Evolutionary conservation across 2,113 vertebrate species (phyloP).

Genomic region (Isichthys henryi): DNA sequence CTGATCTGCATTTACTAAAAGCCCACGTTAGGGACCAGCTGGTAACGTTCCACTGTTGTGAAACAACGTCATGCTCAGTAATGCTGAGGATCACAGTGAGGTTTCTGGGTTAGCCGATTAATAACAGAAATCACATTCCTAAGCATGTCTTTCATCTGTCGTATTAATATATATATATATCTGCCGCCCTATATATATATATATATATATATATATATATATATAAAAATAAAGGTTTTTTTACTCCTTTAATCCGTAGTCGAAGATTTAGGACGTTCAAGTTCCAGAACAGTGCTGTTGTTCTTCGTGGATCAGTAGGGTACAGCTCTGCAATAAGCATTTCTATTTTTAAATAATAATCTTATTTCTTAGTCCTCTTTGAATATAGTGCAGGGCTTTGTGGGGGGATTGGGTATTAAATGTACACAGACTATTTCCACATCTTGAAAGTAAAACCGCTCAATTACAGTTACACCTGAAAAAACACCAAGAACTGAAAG

Average conservation of each 20-base stretch:
- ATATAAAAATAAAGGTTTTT: conserved; percentile 2
- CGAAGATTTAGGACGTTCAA: conserved; percentile 15
- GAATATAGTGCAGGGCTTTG: neutral
- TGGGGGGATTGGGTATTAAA: neutral
- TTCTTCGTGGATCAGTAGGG: neutral
- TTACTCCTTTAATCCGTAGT: conserved; percentile 25
- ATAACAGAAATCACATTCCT: conserved; percentile 4
- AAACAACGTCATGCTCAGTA: neutral
- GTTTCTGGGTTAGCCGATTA: neutral
- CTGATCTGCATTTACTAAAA: neutral
- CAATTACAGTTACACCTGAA: neutral
- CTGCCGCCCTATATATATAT: no score
- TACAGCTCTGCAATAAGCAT: neutral
- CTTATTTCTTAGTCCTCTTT: neutral
- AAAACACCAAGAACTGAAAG: neutral
- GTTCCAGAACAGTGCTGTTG: conserved; percentile 24
- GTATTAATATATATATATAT: conserved; percentile 31
- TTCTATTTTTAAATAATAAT: neutral
- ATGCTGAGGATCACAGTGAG: conserved; percentile 11
- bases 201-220: no score
- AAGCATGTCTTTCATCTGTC: conserved; percentile 28
- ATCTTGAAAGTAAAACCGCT: neutral
- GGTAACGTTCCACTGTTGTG: neutral
- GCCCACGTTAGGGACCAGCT: neutral
- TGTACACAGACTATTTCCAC: neutral